Percentiles rank a stretch among this genome's conserved stretches.
Conservation (phyloP, 2,113 vertebrate genomes). For the Eptatretus burgeri region DNA sequence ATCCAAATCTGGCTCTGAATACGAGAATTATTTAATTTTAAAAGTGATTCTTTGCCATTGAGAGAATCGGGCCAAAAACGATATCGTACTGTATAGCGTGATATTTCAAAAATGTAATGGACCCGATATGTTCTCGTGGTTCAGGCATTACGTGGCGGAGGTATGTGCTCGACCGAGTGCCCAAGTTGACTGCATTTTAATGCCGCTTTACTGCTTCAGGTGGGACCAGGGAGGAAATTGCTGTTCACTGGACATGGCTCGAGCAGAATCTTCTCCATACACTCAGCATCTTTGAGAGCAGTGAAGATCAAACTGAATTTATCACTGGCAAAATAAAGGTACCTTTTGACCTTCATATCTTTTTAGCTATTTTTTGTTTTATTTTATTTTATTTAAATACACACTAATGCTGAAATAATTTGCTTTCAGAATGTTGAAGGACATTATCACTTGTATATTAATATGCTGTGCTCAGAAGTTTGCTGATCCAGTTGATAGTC, state of each 20-base stretch:
- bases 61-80: no score
- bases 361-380: background rate
- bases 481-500: background rate
- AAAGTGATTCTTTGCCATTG: no score
- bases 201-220: slow-evolving; percentile 17
- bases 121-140: no score
- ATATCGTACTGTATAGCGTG: no score
- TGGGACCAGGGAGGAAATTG: slow-evolving; percentile 53
- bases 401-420: background rate
- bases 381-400: background rate
- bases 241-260: slow-evolving; percentile 79
- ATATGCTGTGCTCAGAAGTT: background rate
- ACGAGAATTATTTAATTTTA: no score
- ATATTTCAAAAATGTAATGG: no score
- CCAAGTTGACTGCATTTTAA: no score
- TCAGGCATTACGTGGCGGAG: no score
- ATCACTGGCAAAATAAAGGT: slow-evolving; percentile 88
- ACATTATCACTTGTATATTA: background rate
- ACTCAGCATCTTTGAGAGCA: slow-evolving; percentile 77
- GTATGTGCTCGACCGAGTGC: no score
- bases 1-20: no score
- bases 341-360: slow-evolving; percentile 7
- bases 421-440: background rate
- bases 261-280: slow-evolving; percentile 63
- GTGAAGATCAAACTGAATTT: slow-evolving; percentile 63